phyloP scores from a whole-genome alignment of 2,888 invertebrate genomes.

The Pyralis farinalis region DNA sequence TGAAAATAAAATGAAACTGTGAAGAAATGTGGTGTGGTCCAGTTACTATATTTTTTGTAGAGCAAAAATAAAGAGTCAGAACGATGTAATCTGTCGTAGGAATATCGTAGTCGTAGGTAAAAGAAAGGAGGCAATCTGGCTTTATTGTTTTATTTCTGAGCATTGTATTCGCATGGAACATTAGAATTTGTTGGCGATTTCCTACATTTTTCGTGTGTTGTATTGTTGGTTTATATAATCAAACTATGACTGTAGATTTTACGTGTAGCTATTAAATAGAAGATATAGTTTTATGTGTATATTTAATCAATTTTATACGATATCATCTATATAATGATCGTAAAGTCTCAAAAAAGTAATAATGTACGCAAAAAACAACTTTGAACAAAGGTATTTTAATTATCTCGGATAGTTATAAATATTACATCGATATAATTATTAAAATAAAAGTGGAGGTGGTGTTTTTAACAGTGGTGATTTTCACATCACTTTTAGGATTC shows the following conservation, averaged over 20 bases:
- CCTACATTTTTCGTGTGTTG: neutral
- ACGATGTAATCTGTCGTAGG: conserved; percentile 1
- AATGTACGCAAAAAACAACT: no score
- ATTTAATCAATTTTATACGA: no score
- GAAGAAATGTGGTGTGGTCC: neutral
- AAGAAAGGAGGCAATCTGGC: conserved; percentile 1
- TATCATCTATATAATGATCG: no score
- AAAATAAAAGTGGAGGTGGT: no score
- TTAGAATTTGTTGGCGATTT: neutral
- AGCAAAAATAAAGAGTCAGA: neutral
- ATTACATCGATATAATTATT: no score
- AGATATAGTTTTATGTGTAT: no score
- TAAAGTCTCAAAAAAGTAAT: no score
- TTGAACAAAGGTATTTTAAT: no score
- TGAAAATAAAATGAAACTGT: neutral
- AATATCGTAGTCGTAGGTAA: neutral
- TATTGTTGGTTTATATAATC: neutral
- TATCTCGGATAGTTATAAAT: no score
- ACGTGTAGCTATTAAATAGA: neutral
- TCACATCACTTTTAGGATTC: no score
- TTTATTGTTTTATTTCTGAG: conserved; percentile 1
- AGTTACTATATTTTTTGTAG: neutral
- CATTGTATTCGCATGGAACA: neutral
- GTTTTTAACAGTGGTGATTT: no score
- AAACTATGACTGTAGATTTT: neutral